Evolutionary conservation across 2,888 invertebrate species (phyloP), one percentile per base, ranked within the genome.

Genomic region (Hirtodrosophila trivittata): DNA sequence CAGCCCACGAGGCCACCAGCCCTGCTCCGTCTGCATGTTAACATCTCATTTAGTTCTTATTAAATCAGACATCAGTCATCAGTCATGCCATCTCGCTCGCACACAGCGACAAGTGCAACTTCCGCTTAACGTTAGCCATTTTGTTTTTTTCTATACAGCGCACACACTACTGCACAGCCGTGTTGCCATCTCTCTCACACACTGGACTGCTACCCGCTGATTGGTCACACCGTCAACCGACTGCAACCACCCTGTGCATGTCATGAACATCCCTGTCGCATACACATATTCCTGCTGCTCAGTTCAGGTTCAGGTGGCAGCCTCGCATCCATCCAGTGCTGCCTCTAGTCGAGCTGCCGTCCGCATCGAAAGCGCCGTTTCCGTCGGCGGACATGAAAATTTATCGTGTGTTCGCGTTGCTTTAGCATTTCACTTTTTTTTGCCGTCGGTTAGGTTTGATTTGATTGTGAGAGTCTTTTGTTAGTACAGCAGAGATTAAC

Each of bases 101-200:
- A 41, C 70, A 51, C 52, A 57, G 32, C 56, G 54, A 60, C 39
- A 68, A 73, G 74, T 74, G 55, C 57, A 56, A 70, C 69, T 73
- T 75, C 73, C 80, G 77, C 13, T 52, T 13, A 30, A 42, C 87
- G 88, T 88, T 89, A 88, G 88, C 88, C 88, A 89, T 89, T 89
- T 89, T 89, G 88, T 88, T 86, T 81, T 3, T 69, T 45, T 14
- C 47, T 28, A 30, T 28, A 41, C 30, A 42, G 38, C 13, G 14
- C n/a, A n/a, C n/a, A n/a, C n/a, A n/a, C n/a, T n/a, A n/a, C 30
- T 35, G 13, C 25, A 25, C 28, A 47, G 12, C 52, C 25, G 16
- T 16, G 9, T 16, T 39, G 42, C 51, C 42, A 30, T 49, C 65
- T 50, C 60, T 35, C 54, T 77, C 54, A n/a, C 47, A 63, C 63